A percentile compares a stretch with the other conserved stretches of the same genome.
phyloP scores from a whole-genome alignment of 1,140 invertebrate species.

The Heliconius congener region DNA sequence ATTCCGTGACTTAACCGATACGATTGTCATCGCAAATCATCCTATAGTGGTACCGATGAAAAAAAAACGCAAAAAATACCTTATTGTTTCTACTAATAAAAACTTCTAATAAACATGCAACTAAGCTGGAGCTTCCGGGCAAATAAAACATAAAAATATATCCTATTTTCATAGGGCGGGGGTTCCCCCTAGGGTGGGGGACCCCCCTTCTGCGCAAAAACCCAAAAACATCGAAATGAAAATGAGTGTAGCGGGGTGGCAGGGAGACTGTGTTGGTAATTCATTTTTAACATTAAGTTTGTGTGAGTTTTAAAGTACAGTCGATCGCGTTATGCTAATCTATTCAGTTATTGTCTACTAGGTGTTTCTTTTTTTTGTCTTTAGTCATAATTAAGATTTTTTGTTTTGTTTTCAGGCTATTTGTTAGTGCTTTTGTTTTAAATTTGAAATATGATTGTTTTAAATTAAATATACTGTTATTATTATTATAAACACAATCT shows the following conservation, averaged over 20 bases:
- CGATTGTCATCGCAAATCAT: slow-evolving; percentile 64
- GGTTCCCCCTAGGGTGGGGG: slow-evolving; percentile 48
- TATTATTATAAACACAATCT: not conserved
- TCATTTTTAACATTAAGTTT: slow-evolving; percentile 81
- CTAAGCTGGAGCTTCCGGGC: slow-evolving; percentile 78
- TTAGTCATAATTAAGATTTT: not conserved
- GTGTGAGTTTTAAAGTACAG: slow-evolving; percentile 81
- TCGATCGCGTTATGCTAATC: slow-evolving; percentile 61
- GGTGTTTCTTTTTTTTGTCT: slow-evolving; percentile 6
- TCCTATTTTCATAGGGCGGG: slow-evolving; percentile 80
- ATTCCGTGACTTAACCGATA: slow-evolving; percentile 63
- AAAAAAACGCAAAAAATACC: slow-evolving; percentile 54
- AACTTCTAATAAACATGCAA: slow-evolving; percentile 81
- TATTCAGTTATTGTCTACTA: slow-evolving; percentile 29
- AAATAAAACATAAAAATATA: slow-evolving; percentile 82
- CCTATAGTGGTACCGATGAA: slow-evolving; percentile 39
- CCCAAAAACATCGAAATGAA: slow-evolving; percentile 81
- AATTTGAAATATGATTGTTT: not conserved
- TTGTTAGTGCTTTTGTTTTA: not conserved
- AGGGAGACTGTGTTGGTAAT: slow-evolving; percentile 75
- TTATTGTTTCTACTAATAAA: slow-evolving; percentile 79
- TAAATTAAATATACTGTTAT: not conserved
- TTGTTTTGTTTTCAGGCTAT: not conserved
- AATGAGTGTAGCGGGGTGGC: slow-evolving; percentile 75
- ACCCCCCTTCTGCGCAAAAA: slow-evolving; percentile 76